Base-by-base conservation (phyloP, 2,888 invertebrate species). In the Cistogaster globosa region DNA sequence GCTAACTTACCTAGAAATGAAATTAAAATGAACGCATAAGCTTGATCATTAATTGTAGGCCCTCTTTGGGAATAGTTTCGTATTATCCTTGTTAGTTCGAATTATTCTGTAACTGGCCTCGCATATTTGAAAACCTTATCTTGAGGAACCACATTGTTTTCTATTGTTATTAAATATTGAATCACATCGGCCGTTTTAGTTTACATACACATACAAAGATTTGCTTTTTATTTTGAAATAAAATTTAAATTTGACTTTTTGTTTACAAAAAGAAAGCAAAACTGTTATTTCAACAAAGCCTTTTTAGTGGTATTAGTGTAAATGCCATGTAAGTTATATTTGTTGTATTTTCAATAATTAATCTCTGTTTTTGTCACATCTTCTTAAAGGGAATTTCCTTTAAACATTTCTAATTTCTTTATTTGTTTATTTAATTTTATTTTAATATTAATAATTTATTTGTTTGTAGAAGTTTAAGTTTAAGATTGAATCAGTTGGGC, bases 281-380 rank as follows among this genome's bases (percentile, higher is more conserved):
- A 8, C 32, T 32, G 32, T 16, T 26, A 12, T 26, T 18, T 20
- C 7, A 48, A 48, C 5, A n/a, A 4, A n/a, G n/a, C n/a, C n/a
- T n/a, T 53, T 53, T 9, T 0, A 53, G 20, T 16, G 42, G 42
- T 42, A 12, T 48, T 48, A 48, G 16, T 48, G 12, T 45, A 45
- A 2, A 45, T 45, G 14, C 38, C 42, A n/a, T 48, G 32, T 32
- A 32, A 18, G 20, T 48, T 32, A 9, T 67, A 14, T 63, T 53
- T n/a, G 11, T 18, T 26, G 57, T 26, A n/a, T 45, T 9, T 71
- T 36, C 38, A 26, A 48, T 53, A 45, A 36, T 67, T 80, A 80
- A 72, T 72, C 60, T 80, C 65, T 83, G 83, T 74, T 78, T 55
- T 18, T 83, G 83, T 83, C 83, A 83, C 74, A 62, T 74, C 67